These are phyloP conservation scores for Nephrotoma guestfalica DNA, from an alignment of 2,888 invertebrate genomes.

Conservation along the genomic window DNA sequence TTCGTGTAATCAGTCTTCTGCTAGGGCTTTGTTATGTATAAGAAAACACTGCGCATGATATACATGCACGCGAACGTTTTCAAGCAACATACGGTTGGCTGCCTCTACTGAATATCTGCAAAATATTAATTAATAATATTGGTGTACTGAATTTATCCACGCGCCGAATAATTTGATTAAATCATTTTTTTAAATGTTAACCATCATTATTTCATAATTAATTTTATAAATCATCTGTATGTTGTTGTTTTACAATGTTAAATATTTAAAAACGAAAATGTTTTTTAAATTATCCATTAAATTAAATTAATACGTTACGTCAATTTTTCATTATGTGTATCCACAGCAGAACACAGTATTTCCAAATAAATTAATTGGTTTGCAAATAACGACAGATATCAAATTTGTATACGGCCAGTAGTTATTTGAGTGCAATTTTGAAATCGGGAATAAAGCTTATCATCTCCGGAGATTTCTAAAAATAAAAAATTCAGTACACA, in stretches of 20 bases:
- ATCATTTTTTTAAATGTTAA: background rate
- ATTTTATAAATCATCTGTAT: background rate
- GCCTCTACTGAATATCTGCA: too few species aligned
- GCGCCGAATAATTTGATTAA: background rate
- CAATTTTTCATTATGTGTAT: background rate
- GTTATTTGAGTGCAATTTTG: too few species aligned
- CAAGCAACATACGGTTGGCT: too few species aligned
- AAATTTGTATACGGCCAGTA: too few species aligned
- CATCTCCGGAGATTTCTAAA: too few species aligned
- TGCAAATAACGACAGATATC: too few species aligned
- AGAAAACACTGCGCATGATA: too few species aligned
- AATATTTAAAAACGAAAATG: background rate
- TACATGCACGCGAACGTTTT: too few species aligned
- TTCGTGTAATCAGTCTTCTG: too few species aligned
- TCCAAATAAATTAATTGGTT: background rate
- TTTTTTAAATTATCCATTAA: background rate
- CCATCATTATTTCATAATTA: background rate
- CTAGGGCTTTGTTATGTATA: too few species aligned
- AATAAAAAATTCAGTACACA: background rate
- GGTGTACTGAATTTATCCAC: background rate
- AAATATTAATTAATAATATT: too few species aligned
- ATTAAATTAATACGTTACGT: background rate
- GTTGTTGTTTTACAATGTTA: background rate
- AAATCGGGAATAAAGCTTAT: too few species aligned
- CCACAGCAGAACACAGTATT: background rate